Evolutionary conservation across 2,888 invertebrate genomes (phyloP).

Genomic region (Synergus gifuensis): DNA sequence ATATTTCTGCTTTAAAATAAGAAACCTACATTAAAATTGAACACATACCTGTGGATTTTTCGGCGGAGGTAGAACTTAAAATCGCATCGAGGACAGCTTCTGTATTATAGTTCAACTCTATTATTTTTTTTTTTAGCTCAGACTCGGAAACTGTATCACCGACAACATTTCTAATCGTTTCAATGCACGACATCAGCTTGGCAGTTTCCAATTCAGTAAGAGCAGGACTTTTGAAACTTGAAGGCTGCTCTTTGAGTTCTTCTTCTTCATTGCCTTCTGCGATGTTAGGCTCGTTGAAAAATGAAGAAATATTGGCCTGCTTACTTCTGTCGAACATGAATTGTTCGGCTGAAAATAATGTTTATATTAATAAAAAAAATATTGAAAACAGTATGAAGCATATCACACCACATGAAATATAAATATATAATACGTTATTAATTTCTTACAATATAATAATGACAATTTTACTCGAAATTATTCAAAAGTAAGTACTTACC

Average conservation of each 20-base stretch:
- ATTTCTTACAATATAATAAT: not conserved
- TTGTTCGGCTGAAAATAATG: constrained; percentile 80
- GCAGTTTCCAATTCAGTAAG: constrained; percentile 85
- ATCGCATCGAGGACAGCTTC: constrained; percentile 87
- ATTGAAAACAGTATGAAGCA: not conserved
- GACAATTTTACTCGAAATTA: not conserved
- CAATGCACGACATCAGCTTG: constrained; percentile 89
- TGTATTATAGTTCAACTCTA: constrained; percentile 86
- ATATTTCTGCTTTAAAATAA: not conserved
- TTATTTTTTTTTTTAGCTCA: constrained; percentile 85
- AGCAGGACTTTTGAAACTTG: constrained; percentile 77
- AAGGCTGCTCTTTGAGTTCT: constrained; percentile 64
- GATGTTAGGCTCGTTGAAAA: constrained; percentile 85
- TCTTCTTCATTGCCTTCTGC: constrained; percentile 85
- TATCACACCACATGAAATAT: no score
- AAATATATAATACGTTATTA: no score
- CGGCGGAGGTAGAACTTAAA: constrained; percentile 79
- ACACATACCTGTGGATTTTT: constrained; percentile 37
- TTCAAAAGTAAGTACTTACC: constrained; percentile 77
- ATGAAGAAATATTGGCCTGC: constrained; percentile 87
- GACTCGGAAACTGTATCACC: constrained; percentile 86
- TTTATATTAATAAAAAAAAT: constrained; percentile 9
- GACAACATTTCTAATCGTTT: constrained; percentile 88
- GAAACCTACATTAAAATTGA: not conserved
- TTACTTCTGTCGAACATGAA: constrained; percentile 91